These are phyloP conservation scores for Saguinus imperator DNA, from an alignment of 2,113 vertebrate genomes.

Conservation along the genomic window DNA sequence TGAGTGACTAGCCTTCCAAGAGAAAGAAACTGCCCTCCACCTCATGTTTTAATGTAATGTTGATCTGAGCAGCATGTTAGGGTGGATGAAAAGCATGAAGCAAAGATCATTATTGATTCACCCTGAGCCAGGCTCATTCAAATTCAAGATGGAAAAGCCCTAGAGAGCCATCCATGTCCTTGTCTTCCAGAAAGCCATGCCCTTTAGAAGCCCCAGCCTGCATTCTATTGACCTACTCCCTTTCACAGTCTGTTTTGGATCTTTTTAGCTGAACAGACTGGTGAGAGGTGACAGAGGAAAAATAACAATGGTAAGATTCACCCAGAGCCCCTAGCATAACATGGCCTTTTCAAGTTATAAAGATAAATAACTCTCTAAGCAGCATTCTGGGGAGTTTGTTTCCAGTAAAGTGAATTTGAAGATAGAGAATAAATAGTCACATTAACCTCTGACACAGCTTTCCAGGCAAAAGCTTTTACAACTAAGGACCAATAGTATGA, in stretches of 20 bases:
- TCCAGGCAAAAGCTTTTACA: conserved; percentile 53
- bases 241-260: conserved; percentile 38
- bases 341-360: conserved; percentile 26
- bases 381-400: conserved; percentile 61
- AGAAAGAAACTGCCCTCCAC: conserved; percentile 5
- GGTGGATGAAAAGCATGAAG: conserved; percentile 52
- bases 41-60: conserved; percentile 5
- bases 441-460: conserved; percentile 60
- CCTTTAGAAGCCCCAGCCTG: conserved; percentile 58
- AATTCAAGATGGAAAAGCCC: conserved; percentile 64
- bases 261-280: conserved; percentile 51
- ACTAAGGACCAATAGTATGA: background rate
- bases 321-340: background rate
- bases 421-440: conserved; percentile 51
- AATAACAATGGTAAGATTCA: conserved; percentile 64
- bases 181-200: conserved; percentile 53
- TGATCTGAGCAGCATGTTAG: conserved; percentile 51
- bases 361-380: conserved; percentile 62
- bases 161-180: conserved; percentile 56
- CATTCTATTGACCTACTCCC: conserved; percentile 49
- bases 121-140: conserved; percentile 49
- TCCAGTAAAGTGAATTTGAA: conserved; percentile 66
- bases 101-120: conserved; percentile 66
- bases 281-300: conserved; percentile 41
- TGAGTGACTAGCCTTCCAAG: conserved; percentile 1